Evolutionary conservation across 2,888 invertebrate genomes (phyloP).

Genomic region (Erebia aethiops): DNA sequence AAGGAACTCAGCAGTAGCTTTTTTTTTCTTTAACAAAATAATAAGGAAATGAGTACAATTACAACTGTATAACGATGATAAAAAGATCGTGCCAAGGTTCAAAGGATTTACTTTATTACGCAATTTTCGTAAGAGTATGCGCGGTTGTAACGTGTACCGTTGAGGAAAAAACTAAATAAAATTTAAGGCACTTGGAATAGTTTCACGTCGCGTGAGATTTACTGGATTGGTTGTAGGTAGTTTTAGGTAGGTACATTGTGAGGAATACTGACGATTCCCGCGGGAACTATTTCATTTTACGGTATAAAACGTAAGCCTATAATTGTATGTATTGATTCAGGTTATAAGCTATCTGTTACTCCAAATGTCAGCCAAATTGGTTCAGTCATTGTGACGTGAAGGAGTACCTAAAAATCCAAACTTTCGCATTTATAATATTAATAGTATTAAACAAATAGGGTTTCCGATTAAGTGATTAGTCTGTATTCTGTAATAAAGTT

Average conservation of each 20-base stretch:
- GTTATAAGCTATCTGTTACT: no score
- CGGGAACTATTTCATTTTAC: no score
- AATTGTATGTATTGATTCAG: no score
- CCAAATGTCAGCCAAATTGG: no score
- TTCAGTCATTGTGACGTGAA: no score
- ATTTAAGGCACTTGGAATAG: background rate
- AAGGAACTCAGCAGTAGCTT: no score
- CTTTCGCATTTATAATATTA: background rate
- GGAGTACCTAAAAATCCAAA: no score
- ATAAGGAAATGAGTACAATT: constrained; percentile 30
- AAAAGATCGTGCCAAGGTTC: constrained; percentile 31
- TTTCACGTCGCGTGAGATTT: background rate
- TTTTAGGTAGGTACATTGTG: no score
- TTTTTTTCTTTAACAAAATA: no score
- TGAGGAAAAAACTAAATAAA: constrained; percentile 29
- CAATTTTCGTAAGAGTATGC: constrained; percentile 30
- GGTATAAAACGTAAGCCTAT: no score
- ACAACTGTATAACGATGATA: constrained; percentile 30
- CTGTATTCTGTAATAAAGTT: background rate
- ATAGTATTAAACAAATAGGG: background rate
- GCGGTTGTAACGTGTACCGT: constrained; percentile 13
- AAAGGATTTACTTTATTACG: constrained; percentile 29
- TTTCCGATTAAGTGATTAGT: background rate
- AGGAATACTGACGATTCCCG: no score
- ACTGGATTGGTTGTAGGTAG: background rate